These are phyloP conservation scores for Leptocoma aspasia DNA, from an alignment of 2,113 vertebrate genomes.

Conservation along the genomic window DNA sequence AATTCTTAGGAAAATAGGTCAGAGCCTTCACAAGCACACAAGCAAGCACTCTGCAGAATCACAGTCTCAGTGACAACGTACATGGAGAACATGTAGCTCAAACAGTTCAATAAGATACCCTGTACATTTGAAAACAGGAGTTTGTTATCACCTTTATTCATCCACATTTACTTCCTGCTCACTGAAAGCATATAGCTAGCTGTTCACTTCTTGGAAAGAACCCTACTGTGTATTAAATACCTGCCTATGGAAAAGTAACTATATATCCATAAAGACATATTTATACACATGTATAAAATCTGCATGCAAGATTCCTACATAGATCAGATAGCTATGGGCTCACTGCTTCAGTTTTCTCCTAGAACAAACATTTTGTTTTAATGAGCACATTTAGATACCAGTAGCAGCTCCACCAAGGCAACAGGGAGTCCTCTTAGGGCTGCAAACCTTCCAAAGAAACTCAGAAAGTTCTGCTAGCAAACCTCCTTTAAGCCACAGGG, in stretches of 20 bases:
- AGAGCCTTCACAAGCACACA: background rate
- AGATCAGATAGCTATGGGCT: background rate
- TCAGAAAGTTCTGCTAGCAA: background rate
- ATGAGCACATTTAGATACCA: background rate
- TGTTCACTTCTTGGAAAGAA: background rate
- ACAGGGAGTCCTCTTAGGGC: background rate
- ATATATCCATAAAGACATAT: background rate
- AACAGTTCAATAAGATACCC: background rate
- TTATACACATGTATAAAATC: background rate
- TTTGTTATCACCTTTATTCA: background rate
- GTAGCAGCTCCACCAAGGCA: background rate
- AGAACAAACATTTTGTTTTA: background rate
- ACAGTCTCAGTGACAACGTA: background rate
- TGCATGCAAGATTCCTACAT: background rate
- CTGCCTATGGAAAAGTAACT: background rate
- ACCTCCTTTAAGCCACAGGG: background rate
- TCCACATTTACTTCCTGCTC: background rate
- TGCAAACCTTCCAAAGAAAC: background rate
- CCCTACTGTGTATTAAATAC: background rate
- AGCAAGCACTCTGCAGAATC: background rate
- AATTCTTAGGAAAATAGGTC: conserved; percentile 26
- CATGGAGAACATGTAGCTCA: rapidly evolving
- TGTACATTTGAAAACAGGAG: background rate
- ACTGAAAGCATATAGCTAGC: background rate
- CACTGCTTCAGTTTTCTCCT: background rate